Conservation (phyloP, 2,888 invertebrate genomes). For the Eulithis testata region DNA sequence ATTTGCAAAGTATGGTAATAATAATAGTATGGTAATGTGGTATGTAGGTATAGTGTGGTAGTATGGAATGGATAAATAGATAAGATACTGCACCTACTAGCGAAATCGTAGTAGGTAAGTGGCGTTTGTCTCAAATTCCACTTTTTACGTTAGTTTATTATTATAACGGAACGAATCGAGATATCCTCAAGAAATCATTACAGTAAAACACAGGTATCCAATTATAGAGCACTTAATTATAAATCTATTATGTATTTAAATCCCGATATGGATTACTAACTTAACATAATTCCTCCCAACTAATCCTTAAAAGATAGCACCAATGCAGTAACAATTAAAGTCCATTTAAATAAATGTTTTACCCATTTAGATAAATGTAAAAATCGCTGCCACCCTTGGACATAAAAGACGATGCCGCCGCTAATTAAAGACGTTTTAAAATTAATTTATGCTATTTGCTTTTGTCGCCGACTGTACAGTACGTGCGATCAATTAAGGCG, state of each 20-base stretch:
- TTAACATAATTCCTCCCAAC: conserved; percentile 24
- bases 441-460: conserved; percentile 37
- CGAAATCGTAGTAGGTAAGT: too few relatives aligned
- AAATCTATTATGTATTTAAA: conserved; percentile 18
- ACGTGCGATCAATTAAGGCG: conserved; percentile 73
- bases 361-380: conserved; percentile 31
- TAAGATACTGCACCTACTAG: too few relatives aligned
- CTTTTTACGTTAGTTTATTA: too few relatives aligned
- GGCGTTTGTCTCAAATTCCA: too few relatives aligned
- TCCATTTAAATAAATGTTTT: conserved; percentile 29
- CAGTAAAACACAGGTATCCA: conserved; percentile 3
- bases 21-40: too few relatives aligned
- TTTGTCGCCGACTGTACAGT: conserved; percentile 41
- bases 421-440: conserved; percentile 43
- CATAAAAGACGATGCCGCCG: conserved; percentile 34
- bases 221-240: conserved; percentile 12
- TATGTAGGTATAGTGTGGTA: too few relatives aligned
- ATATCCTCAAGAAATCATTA: background rate
- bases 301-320: conserved; percentile 25
- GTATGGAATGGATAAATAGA: too few relatives aligned
- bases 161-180: too few relatives aligned
- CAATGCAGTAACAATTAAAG: conserved; percentile 28
- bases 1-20: too few relatives aligned
- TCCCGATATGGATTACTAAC: conserved; percentile 19
- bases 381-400: conserved; percentile 27